Evolutionary conservation across 2,797 vertebrate genomes (phyloP).

Genomic region (Luscinia megarhynchos): DNA sequence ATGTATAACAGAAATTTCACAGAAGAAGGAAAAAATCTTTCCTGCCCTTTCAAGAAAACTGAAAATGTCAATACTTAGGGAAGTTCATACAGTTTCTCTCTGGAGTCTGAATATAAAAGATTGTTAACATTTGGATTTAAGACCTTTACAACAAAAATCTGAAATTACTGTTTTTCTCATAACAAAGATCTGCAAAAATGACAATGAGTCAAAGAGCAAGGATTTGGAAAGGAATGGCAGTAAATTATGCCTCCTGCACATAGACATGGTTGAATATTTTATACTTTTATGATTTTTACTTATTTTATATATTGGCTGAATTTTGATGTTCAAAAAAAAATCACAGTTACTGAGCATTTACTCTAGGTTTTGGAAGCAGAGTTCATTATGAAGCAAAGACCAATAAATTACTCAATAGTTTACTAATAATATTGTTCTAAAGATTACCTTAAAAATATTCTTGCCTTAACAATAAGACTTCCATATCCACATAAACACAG

Average conservation of each 20-base stretch:
- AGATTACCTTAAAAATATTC: not conserved
- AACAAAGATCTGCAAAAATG: not conserved
- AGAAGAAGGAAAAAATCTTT: not conserved
- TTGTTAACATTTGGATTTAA: not conserved
- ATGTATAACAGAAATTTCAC: not conserved
- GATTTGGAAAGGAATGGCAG: not conserved
- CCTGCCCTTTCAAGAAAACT: not conserved
- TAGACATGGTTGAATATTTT: not conserved
- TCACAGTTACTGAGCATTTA: not conserved
- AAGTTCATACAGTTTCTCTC: not conserved
- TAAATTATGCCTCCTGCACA: not conserved
- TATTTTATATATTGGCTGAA: not conserved
- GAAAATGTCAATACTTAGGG: not conserved
- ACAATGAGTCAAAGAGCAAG: not conserved
- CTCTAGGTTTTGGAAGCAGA: not conserved
- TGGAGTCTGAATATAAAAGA: not conserved
- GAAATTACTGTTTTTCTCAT: not conserved
- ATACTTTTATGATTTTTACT: not conserved
- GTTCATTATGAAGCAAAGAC: not conserved
- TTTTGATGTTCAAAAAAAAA: not conserved
- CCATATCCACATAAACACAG: not conserved
- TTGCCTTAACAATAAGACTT: not conserved
- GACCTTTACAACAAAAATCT: not conserved
- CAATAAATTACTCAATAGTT: not conserved
- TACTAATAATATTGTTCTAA: not conserved